Base-by-base conservation (phyloP, 2,113 vertebrate species). In the Phycodurus eques region DNA sequence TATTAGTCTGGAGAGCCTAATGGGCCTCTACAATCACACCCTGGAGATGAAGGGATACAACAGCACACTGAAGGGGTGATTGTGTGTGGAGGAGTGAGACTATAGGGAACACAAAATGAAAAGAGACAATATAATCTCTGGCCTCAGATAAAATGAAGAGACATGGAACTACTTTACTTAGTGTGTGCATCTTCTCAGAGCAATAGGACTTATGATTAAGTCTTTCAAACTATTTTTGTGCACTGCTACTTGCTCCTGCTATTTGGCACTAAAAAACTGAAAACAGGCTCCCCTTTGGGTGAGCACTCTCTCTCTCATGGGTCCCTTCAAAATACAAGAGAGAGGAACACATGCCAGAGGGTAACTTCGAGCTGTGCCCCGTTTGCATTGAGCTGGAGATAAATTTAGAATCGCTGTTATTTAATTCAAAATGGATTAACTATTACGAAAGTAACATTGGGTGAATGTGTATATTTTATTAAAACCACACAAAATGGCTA, bases 31-130 rank as follows among this genome's bases (percentile, higher is more conserved):
- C 85, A 82, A 84, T 86, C 82, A 88, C 84, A 88, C 85, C 79
- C 84, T 62, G 71, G 83, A 87, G 86, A 88, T 87, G 86, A 83
- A 76, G 75, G 80, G 83, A 87, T 88, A 85, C 86, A 90, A 89
- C 87, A 88, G 59, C 68, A 68, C 46, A 4, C 67, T 78, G 73
- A 83, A 68, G 71, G 73, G 67, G 68, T 56, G 81, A 74, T 74
- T 71, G 67, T 39, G 75, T 42, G 57, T 19, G 39, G 62, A 66
- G 35, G 54, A 67, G 70, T 44, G 65, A 62, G 69, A 72, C 78
- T 73, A 66, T 46, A 72, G 47, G 54, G 79, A 72, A 61, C 43
- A 19, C 65, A 73, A 46, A 73, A 47, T 49, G 63, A 72, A 54
- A 75, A 77, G 51, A 80, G 51, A 70, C n/a, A 77, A 77, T 39